Evolutionary conservation across 2,113 vertebrate genomes (phyloP), one percentile per base, ranked within the genome.

Genomic region (Catagonus wagneri): DNA sequence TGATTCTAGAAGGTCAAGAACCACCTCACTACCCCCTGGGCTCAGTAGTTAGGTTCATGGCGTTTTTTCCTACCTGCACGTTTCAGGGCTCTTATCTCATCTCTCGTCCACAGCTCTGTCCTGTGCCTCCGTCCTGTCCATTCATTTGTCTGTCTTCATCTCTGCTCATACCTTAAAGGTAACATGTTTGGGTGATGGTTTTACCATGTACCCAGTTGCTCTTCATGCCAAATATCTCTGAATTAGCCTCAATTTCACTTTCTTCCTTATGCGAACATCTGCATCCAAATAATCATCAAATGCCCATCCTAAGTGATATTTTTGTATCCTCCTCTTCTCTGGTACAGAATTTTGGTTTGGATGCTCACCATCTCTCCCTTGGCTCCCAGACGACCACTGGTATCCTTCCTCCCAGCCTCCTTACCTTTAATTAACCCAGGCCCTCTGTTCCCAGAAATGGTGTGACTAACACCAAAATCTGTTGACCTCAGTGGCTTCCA

Each of bases 361-460:
- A 79, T 2, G 32, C 27, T 44, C 11, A 11, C 27, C 2, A 1
- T 10, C 15, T 19, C 17, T 75, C 7, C 7, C 3, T 14, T 56
- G 29, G 23, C 61, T 32, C 3, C 4, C 22, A 6, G 75, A 76
- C 20, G 12, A 2, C 6, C 29, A 27, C 4, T 36, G 6, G 3
- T 44, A 72, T 66, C 61, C 39, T 39, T 52, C 56, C 54, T 27
- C n/a, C 23, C 8, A 15, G 1, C 8, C 32, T 75, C 68, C 44
- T 69, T 68, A 23, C 52, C 27, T 65, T 83, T 39, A 36, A 12
- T 83, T 39, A 36, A 12, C 10, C 44, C 50, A 1, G 7, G 19
- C 25, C 60, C 15, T 66, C 83, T 83, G 36, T 83, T 78, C 11
- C 63, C 63, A 92, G 88, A n/a, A 96, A 54, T 50, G 60, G 32